Base-by-base conservation (phyloP, 2,888 invertebrate genomes). In the Sesia bembeciformis region DNA sequence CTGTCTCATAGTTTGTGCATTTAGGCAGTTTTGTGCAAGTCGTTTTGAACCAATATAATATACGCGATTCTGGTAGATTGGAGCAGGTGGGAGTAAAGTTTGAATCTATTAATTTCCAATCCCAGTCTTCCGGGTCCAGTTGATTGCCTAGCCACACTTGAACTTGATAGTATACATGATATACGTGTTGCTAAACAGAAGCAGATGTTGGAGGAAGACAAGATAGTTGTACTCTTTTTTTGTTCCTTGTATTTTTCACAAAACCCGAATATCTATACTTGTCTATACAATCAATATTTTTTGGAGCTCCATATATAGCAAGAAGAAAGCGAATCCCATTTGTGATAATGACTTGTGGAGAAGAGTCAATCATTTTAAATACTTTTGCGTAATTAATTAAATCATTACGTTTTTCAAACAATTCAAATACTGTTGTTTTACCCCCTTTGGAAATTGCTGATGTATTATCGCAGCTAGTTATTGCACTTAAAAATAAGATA, bases 311-410 rank as follows among this genome's bases (percentile, higher is more conserved):
- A 23, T 23, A 23, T 23, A 23, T 23, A 23, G 23, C 57, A 65
- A 68, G 60, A n/a, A n/a, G n/a, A n/a, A n/a, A 57, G 40, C 63
- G 58, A 60, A 65, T 65, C 57, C 68, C 63, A n/a, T 61, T 63
- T 52, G 58, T 62, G 54, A 62, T 56, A 40, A 70, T 51, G 49
- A 51, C 52, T 42, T 63, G 53, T 56, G 59, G 56, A 53, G 60
- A 57, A 57, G n/a, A n/a, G 57, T 61, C 57, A 57, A 58, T 53
- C 39, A 55, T 50, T 53, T 52, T 54, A 53, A 56, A 58, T 54
- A 58, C 56, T 58, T 56, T 39, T 49, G 51, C 54, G 49, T 40
- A 53, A 53, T 53, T 39, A 53, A 53, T 49, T 53, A 53, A 53
- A 46, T 53, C 53, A 43, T 53, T 53, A 46, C 40, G 39, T 39